A percentile compares a stretch with the other conserved stretches of the same genome.
These are phyloP conservation scores for Rhamphomyia laevipes DNA, from an alignment of 2,888 invertebrate species.

Conservation along the genomic window DNA sequence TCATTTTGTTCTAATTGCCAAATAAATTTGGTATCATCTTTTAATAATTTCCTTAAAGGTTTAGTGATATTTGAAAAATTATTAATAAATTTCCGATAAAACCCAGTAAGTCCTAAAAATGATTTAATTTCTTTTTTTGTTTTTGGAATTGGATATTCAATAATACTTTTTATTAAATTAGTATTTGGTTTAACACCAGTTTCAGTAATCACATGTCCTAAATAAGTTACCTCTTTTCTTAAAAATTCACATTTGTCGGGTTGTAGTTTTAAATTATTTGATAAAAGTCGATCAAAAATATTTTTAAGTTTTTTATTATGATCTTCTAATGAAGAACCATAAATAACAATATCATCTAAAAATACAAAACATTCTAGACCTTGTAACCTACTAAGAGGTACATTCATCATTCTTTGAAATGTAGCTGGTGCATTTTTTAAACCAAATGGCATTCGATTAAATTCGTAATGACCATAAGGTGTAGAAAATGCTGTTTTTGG, in stretches of 20 bases:
- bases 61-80: constrained; percentile 8
- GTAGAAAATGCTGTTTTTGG: constrained; percentile 29
- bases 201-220: constrained; percentile 22
- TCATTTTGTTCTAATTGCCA: constrained; percentile 3
- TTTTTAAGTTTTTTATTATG: constrained; percentile 16
- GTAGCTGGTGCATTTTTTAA: constrained; percentile 32
- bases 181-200: constrained; percentile 15
- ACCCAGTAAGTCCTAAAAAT: constrained; percentile 17
- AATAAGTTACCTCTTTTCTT: constrained; percentile 9
- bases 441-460: constrained; percentile 27
- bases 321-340: constrained; percentile 18
- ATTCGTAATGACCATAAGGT: constrained; percentile 25
- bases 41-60: constrained; percentile 3
- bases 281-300: constrained; percentile 17
- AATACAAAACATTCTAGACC: constrained; percentile 25
- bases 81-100: constrained; percentile 11
- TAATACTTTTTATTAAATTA: constrained; percentile 1
- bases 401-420: constrained; percentile 31
- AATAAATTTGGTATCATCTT: constrained; percentile 1
- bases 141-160: constrained; percentile 10
- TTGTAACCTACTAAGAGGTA: constrained; percentile 24
- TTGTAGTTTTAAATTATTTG: constrained; percentile 18
- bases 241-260: constrained; percentile 19
- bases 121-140: constrained; percentile 17
- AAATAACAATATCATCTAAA: constrained; percentile 27